These are phyloP conservation scores for Erethizon dorsatum DNA, from an alignment of 2,797 vertebrate species.

Conservation along the genomic window DNA sequence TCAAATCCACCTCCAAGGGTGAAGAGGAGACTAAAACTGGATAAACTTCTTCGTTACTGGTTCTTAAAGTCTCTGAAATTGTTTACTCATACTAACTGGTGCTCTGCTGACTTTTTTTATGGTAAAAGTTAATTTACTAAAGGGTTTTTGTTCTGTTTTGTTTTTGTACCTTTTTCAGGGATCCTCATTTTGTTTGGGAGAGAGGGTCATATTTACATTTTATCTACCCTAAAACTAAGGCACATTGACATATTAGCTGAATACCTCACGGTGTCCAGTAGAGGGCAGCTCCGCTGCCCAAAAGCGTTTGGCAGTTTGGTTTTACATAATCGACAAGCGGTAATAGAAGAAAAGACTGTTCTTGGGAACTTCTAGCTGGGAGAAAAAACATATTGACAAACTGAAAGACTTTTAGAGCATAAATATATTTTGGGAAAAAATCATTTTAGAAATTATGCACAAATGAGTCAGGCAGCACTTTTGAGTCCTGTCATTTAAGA, in stretches of 20 bases:
- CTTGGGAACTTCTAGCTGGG: conserved; percentile 25
- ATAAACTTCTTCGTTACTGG: not conserved
- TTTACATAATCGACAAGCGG: not conserved
- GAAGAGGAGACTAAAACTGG: not conserved
- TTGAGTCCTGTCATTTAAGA: conserved; percentile 14
- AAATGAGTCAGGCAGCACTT: not conserved
- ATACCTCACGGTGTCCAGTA: conserved; percentile 44
- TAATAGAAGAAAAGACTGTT: not conserved
- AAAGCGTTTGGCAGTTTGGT: not conserved
- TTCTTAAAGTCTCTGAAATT: conserved; percentile 44
- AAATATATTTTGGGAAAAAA: not conserved
- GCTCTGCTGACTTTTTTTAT: not conserved
- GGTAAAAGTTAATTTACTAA: conserved; percentile 53
- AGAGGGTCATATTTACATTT: not conserved
- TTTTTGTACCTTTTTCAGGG: not conserved
- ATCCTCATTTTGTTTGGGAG: not conserved
- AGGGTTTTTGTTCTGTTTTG: not conserved
- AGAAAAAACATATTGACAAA: not conserved
- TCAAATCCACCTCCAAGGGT: not conserved
- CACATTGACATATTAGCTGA: not conserved
- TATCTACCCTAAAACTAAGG: not conserved
- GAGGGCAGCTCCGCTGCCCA: conserved; percentile 55
- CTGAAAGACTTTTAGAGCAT: conserved; percentile 30
- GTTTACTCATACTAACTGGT: not conserved
- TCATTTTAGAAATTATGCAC: not conserved